A percentile compares a stretch with the other conserved stretches of the same genome.
Evolutionary conservation across 2,888 invertebrate species (phyloP).

Genomic region (Caenorhabditis doughertyi): DNA sequence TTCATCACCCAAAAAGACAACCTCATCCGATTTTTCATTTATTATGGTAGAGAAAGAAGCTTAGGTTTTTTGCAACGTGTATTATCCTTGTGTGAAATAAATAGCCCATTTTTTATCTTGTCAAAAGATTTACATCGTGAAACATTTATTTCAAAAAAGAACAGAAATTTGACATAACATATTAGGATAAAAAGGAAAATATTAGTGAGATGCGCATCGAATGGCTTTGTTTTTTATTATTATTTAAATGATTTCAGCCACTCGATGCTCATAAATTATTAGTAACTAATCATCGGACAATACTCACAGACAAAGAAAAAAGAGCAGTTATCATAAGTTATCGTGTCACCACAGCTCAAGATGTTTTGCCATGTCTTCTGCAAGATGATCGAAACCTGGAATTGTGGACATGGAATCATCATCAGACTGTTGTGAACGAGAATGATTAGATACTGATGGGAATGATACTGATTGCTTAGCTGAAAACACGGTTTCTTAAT

Average conservation of each 20-base stretch:
- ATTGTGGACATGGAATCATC: constrained; percentile 54
- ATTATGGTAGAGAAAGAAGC: constrained; percentile 49
- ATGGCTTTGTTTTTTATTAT: constrained; percentile 11
- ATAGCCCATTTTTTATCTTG: constrained; percentile 5
- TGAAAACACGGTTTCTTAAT: not conserved
- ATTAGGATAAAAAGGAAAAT: constrained; percentile 24
- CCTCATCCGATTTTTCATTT: constrained; percentile 61
- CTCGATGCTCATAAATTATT: constrained; percentile 49
- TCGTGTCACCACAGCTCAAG: constrained; percentile 70
- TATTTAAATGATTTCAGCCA: not conserved
- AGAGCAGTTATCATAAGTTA: not conserved
- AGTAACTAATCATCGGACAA: constrained; percentile 56
- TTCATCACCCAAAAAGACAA: constrained; percentile 22
- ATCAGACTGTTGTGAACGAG: constrained; percentile 39
- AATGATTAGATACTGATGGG: constrained; percentile 23
- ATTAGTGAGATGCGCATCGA: constrained; percentile 41
- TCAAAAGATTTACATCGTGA: not conserved
- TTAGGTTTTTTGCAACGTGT: constrained; percentile 60
- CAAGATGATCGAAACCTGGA: constrained; percentile 70
- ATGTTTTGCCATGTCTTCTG: constrained; percentile 73
- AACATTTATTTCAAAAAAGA: constrained; percentile 16
- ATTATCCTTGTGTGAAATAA: constrained; percentile 59
- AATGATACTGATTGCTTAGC: constrained; percentile 30
- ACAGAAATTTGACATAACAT: constrained; percentile 12
- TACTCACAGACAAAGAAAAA: constrained; percentile 45